Conservation (phyloP, 2,797 vertebrate genomes). For the Tympanoctomys barrerae region DNA sequence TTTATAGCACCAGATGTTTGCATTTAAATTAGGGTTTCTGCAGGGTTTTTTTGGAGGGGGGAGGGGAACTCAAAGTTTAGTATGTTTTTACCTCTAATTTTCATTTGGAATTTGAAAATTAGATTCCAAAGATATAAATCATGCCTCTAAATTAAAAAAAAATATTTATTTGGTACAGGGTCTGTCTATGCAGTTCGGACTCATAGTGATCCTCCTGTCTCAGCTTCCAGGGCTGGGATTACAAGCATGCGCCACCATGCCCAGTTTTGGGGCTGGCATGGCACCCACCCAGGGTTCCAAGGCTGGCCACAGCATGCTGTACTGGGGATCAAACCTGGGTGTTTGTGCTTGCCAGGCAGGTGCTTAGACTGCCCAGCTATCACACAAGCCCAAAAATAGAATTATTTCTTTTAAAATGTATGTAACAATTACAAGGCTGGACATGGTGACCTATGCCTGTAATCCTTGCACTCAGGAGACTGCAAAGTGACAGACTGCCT, state of each 20-base stretch:
- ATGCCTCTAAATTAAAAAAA: background rate
- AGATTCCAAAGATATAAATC: slow-evolving; percentile 20
- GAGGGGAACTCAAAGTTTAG: background rate
- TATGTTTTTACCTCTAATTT: slow-evolving; percentile 36
- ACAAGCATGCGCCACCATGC: too few relatives aligned
- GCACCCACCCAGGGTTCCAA: too few relatives aligned
- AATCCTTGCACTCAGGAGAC: background rate
- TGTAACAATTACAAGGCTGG: background rate
- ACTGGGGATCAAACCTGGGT: too few relatives aligned
- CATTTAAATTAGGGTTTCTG: slow-evolving; percentile 29
- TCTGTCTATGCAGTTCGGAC: too few relatives aligned
- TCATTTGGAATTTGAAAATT: slow-evolving; percentile 53
- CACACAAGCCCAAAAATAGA: background rate
- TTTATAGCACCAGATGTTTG: background rate
- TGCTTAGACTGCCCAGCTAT: too few relatives aligned
- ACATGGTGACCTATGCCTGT: background rate
- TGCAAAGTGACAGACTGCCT: background rate
- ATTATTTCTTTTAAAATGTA: background rate
- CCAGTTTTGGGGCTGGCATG: too few relatives aligned
- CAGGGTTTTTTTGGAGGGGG: background rate
- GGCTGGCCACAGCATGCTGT: too few relatives aligned
- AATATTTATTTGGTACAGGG: too few relatives aligned
- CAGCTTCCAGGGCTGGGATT: too few relatives aligned
- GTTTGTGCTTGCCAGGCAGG: too few relatives aligned
- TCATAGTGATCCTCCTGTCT: too few relatives aligned